A percentile compares a stretch with the other conserved stretches of the same genome.
phyloP scores from a whole-genome alignment of 1,140 invertebrate genomes.

The Phortica variegata region DNA sequence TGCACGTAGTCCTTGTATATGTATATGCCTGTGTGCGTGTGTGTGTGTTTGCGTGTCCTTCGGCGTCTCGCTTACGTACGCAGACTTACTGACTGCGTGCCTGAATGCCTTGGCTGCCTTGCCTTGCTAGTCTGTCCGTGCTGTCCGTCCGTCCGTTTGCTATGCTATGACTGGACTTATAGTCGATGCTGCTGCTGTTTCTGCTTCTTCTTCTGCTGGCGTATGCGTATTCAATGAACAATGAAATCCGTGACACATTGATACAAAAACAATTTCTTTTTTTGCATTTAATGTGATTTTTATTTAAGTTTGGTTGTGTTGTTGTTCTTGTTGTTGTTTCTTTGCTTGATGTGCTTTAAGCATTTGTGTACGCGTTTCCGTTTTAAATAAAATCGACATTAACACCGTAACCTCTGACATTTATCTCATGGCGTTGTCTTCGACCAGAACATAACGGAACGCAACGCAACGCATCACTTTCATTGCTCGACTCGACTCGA shows the following conservation, averaged over 20 bases:
- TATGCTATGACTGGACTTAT: constrained; percentile 13
- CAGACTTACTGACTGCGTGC: constrained; percentile 43
- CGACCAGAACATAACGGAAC: not conserved
- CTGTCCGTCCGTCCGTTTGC: constrained; percentile 5
- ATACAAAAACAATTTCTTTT: constrained; percentile 18
- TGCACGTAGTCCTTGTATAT: too few relatives aligned
- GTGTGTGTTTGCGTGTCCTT: constrained; percentile 26
- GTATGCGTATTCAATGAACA: constrained; percentile 54
- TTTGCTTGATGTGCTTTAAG: constrained; percentile 34
- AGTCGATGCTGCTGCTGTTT: constrained; percentile 9
- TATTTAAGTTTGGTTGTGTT: constrained; percentile 1
- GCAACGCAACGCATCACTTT: too few relatives aligned
- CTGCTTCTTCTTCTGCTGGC: constrained; percentile 26
- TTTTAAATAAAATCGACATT: constrained; percentile 53
- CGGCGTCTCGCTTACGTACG: constrained; percentile 43
- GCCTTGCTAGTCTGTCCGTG: constrained; percentile 33
- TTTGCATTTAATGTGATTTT: not conserved
- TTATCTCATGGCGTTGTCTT: constrained; percentile 24
- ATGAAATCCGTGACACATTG: constrained; percentile 54
- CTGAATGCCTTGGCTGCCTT: constrained; percentile 43
- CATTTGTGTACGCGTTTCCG: constrained; percentile 35
- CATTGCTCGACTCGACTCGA: too few relatives aligned
- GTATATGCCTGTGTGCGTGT: constrained; percentile 16
- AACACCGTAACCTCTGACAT: constrained; percentile 52
- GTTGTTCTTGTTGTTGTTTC: constrained; percentile 27